Percentiles rank a stretch among this genome's conserved stretches.
These are phyloP conservation scores for Myzus persicae DNA, from an alignment of 1,140 invertebrate species.

Conservation along the genomic window DNA sequence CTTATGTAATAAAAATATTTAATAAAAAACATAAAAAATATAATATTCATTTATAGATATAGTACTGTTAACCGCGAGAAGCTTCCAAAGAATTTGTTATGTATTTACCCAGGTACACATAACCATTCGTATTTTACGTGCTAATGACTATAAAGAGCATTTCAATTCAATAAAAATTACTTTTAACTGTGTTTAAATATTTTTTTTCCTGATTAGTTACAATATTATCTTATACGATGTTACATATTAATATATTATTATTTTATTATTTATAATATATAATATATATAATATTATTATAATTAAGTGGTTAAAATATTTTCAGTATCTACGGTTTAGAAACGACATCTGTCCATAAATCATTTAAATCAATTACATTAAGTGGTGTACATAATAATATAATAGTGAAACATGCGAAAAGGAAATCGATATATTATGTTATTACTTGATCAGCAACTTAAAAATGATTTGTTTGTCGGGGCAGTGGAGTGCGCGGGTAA, in stretches of 20 bases:
- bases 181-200: background rate
- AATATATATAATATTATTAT: no score
- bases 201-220: background rate
- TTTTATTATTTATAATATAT: background rate
- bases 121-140: background rate
- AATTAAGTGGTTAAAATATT: background rate
- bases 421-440: background rate
- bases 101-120: no score
- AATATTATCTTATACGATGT: background rate
- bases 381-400: background rate
- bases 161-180: background rate
- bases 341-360: background rate
- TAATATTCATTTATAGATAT: no score
- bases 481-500: background rate
- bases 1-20: background rate
- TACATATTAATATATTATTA: no score
- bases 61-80: background rate
- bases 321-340: background rate
- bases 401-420: background rate
- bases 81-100: background rate
- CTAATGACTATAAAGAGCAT: background rate
- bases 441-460: background rate
- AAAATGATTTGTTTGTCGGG: background rate
- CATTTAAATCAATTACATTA: constrained; percentile 10
- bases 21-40: background rate